phyloP scores from a whole-genome alignment of 2,113 vertebrate genomes.

The Hipposideros armiger region DNA sequence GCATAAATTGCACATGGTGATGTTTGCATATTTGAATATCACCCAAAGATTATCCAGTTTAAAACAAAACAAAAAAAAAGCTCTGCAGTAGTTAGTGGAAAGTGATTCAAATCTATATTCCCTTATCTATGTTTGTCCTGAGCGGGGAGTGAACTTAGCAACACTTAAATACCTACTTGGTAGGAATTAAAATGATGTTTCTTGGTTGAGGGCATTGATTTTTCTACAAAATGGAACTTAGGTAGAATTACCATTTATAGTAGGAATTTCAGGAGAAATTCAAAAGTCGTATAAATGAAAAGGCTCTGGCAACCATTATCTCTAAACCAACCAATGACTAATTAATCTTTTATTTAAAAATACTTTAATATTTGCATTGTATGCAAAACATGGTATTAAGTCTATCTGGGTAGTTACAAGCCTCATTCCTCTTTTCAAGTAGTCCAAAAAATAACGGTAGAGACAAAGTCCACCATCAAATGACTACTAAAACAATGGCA shows the following conservation, averaged over 20 bases:
- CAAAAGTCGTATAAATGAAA: background rate
- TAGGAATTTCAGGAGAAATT: conserved; percentile 33
- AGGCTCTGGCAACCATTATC: background rate
- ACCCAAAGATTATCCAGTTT: conserved; percentile 51
- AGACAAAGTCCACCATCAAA: background rate
- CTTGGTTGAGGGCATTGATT: conserved; percentile 33
- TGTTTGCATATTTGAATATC: conserved; percentile 20
- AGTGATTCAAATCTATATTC: background rate
- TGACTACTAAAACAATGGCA: background rate
- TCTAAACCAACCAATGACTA: background rate
- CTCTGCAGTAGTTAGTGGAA: conserved; percentile 40
- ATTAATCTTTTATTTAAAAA: conserved; percentile 46
- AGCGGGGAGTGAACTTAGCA: background rate
- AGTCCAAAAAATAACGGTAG: background rate
- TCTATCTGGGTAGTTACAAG: background rate
- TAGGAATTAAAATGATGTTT: conserved; percentile 26
- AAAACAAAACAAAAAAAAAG: conserved; percentile 36
- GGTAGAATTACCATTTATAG: conserved; percentile 4
- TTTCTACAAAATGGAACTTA: conserved; percentile 60
- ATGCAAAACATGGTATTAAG: conserved; percentile 10
- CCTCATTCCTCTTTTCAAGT: background rate
- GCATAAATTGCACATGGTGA: conserved; percentile 5
- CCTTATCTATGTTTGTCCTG: conserved; percentile 23
- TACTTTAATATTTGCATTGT: background rate
- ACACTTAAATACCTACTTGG: conserved; percentile 35